phyloP scores from a whole-genome alignment of 2,797 vertebrate genomes.

The Gadopsis marmoratus region DNA sequence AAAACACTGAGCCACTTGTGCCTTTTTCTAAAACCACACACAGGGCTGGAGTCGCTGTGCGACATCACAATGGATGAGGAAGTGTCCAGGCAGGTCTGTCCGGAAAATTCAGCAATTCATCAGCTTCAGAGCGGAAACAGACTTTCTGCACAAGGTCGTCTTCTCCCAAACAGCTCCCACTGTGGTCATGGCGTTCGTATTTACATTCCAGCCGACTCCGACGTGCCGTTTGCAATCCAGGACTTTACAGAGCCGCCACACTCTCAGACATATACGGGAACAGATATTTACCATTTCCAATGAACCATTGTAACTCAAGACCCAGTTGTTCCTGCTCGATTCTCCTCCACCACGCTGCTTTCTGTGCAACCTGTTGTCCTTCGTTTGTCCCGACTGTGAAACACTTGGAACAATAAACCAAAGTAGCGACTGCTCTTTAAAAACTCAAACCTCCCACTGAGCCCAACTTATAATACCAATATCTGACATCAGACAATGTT shows the following conservation, averaged over 20 bases:
- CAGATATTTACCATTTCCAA: neutral
- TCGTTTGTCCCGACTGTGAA: conserved; percentile 25
- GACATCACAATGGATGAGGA: conserved; percentile 70
- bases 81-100: conserved; percentile 75
- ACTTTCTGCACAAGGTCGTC: conserved; percentile 80
- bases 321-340: neutral
- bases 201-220: conserved; percentile 3
- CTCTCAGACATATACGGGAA: neutral
- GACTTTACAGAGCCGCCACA: neutral
- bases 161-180: conserved; percentile 64
- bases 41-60: conserved; percentile 25
- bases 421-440: neutral
- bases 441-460: neutral
- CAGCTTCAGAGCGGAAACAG: conserved; percentile 78
- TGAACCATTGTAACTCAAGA: neutral
- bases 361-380: conserved; percentile 1
- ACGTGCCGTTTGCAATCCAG: conserved; percentile 1
- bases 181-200: conserved; percentile 16
- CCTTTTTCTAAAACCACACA: conserved; percentile 12
- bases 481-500: neutral
- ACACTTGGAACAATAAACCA: neutral
- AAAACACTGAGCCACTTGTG: conserved; percentile 14
- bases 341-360: neutral
- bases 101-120: conserved; percentile 78
- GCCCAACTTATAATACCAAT: neutral